A percentile compares a stretch with the other conserved stretches of the same genome.
These are phyloP conservation scores for Neocrepidodera transversa DNA, from an alignment of 2,888 invertebrate species.

Conservation along the genomic window DNA sequence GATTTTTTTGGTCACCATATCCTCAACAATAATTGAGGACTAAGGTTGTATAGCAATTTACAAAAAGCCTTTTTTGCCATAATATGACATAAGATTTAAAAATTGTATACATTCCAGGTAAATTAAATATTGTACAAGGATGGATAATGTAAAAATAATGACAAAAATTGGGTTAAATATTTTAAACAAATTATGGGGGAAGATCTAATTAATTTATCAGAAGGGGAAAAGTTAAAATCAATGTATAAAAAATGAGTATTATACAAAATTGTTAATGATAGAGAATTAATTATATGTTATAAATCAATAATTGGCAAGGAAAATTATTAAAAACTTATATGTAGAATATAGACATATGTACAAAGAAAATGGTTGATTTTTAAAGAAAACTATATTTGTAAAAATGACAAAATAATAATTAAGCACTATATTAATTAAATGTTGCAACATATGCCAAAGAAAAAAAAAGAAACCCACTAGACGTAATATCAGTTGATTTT, in stretches of 20 bases:
- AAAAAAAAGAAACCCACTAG: slow-evolving; percentile 5
- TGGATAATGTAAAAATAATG: too few relatives aligned
- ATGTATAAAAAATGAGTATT: background rate
- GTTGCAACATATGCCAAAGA: slow-evolving; percentile 4
- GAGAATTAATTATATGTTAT: slow-evolving; percentile 20
- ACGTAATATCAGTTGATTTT: slow-evolving; percentile 22
- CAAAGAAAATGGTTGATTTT: slow-evolving; percentile 18
- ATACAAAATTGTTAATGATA: slow-evolving; percentile 3
- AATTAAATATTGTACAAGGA: too few relatives aligned
- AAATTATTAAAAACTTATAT: slow-evolving; percentile 11
- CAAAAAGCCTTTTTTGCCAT: too few relatives aligned
- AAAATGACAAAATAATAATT: background rate
- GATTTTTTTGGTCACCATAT: too few relatives aligned
- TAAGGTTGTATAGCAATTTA: too few relatives aligned
- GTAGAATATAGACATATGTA: slow-evolving; percentile 10
- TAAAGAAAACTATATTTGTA: slow-evolving; percentile 15
- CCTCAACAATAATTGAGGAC: too few relatives aligned
- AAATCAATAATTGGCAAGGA: background rate
- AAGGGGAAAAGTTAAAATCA: slow-evolving; percentile 5
- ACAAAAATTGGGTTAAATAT: background rate
- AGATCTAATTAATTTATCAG: slow-evolving; percentile 12
- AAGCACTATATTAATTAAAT: slow-evolving; percentile 5
- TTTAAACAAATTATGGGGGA: background rate
- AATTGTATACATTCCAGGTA: slow-evolving; percentile 2
- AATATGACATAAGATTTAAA: too few relatives aligned